phyloP scores from a whole-genome alignment of 2,797 vertebrate genomes.

The Halcyon smyrnensis region DNA sequence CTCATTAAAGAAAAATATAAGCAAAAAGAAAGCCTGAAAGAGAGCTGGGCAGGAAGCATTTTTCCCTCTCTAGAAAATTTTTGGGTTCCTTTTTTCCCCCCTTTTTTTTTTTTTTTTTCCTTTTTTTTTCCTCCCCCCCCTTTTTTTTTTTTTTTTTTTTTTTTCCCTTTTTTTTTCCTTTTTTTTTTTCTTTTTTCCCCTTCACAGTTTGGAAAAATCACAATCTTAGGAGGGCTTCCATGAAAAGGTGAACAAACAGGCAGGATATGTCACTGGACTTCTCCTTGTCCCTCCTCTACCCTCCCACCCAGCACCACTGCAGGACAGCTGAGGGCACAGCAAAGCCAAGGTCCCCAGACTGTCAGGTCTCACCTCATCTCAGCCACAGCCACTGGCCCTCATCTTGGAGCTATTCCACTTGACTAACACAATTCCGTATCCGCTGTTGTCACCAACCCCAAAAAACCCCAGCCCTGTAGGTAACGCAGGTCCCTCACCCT shows the following conservation, averaged over 20 bases:
- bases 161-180: fast-evolving
- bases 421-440: background rate
- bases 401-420: background rate
- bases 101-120: too few species aligned
- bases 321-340: fast-evolving
- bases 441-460: too few species aligned
- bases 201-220: background rate
- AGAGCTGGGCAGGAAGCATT: background rate
- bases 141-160: fast-evolving
- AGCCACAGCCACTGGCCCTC: background rate
- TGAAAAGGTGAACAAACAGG: background rate
- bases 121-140: too few species aligned
- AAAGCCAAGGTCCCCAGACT: background rate
- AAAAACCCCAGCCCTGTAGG: background rate
- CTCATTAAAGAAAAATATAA: conserved; percentile 67
- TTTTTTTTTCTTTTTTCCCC: too few species aligned
- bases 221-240: background rate
- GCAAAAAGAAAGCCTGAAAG: background rate
- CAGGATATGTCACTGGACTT: background rate
- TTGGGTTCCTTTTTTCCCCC: too few species aligned
- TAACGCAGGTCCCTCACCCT: background rate
- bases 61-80: too few species aligned
- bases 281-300: background rate
- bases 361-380: background rate
- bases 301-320: fast-evolving